Base-by-base conservation (phyloP, 1,140 invertebrate genomes). In the Drosophila willistoni region DNA sequence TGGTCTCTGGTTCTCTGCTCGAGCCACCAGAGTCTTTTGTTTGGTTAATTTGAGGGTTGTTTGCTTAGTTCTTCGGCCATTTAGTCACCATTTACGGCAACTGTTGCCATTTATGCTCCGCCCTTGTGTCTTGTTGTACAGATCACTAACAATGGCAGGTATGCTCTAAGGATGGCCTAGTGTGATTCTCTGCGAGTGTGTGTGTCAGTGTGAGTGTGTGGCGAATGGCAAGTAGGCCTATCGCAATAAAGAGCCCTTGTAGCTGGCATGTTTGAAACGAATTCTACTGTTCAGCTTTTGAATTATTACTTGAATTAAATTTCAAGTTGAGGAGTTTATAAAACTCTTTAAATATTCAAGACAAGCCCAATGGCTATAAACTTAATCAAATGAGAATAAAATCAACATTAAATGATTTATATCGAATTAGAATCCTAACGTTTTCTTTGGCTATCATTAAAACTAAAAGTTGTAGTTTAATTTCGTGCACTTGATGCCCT, bases 101-200 rank as follows among this genome's bases (percentile, higher is more conserved):
- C 86, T 91, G 85, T 87, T 85, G 85, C 77, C 82, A 77, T 72
- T 77, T 81, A 77, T 74, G 90, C 90, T 91, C 90, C 90, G 90
- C 90, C 90, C 90, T 75, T 75, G 62, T 75, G 56, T 44, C 71
- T 76, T 55, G 56, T 59, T 22, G 14, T 41, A 42, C 57, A 68
- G 83, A 81, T 83, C 85, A 54, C 19, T 79, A 34, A 71, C 70
- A 77, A 82, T 83, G 82, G 82, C 78, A 83, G 82, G 77, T 79
- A 81, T 17, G 19, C 39, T 55, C 22, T 25, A 41, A 25, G 6
- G 13, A 29, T 57, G 44, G 51, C 19, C 41, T 5, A 19, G 41
- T 3, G 29, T 5, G 19, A 41, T 10, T 54, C 0, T 42, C 22
- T 33, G 19, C 54, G 14, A 68, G 51, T 57, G 42, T 44, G 47